Base-by-base conservation (phyloP, 2,797 vertebrate genomes). In the Gambelia wislizenii region DNA sequence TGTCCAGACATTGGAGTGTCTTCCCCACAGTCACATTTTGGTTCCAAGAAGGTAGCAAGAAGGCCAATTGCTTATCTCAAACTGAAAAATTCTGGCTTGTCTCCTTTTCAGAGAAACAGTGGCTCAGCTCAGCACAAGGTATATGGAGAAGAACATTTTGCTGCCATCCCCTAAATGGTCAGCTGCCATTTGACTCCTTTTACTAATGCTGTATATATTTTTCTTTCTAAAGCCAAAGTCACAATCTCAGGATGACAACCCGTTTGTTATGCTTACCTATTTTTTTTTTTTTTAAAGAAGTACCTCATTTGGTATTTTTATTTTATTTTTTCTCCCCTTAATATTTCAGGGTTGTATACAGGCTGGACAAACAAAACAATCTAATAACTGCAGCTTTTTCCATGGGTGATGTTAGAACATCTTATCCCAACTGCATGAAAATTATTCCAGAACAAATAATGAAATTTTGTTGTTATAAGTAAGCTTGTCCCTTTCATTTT, bases 171-270 rank as follows among this genome's bases (percentile, higher is more conserved):
- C 49, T 61, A 80, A 0, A 36, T 12, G 8, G 83, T 47, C 64
- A 67, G 6, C 80, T 89, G 80, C 86, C 89, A 89, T 93, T 88
- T 89, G 90, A 92, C 89, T 91, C 2, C 78, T 92, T 64, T 92
- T 61, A 85, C 93, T 87, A 92, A 88, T 88, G 83, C 87, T 91
- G 91, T 84, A 93, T 93, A 94, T 94, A 94, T 94, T 81, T 88
- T 91, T 18, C 76, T 44, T 61, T 30, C 74, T 0, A 61, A 0
- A 86, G 1, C 80, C 47, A 30, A 85, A 22, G 47, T 75, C 84
- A 83, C 92, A 85, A 91, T 92, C 95, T 4, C 44, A 87, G 90
- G 88, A 85, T 94, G 78, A 93, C 30, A 27, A 39, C 12, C 75
- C 70, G 49, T 70, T 79, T 79, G 3, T 70, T 6, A 54, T 49